Evolutionary conservation across 2,888 invertebrate genomes (phyloP).

Genomic region (Acrocyrtus sp.): DNA sequence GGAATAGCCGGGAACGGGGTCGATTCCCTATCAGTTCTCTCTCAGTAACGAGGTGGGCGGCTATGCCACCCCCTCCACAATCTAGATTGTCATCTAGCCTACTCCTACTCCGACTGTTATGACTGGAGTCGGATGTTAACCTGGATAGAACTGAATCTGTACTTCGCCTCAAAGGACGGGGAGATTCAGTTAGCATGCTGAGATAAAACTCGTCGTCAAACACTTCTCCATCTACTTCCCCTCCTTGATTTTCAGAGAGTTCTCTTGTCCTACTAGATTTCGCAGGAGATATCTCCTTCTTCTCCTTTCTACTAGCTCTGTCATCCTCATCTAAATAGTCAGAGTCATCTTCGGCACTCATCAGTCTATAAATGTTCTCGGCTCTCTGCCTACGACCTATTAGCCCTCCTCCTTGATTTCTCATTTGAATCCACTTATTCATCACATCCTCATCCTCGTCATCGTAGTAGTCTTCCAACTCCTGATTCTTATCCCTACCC

Average conservation of each 20-base stretch:
- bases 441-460: slow-evolving; percentile 47
- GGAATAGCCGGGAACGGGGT: slow-evolving; percentile 27
- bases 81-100: slow-evolving; percentile 50
- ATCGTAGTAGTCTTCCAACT: slow-evolving; percentile 23
- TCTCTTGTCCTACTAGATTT: slow-evolving; percentile 5
- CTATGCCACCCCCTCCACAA: slow-evolving; percentile 39
- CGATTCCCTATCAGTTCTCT: slow-evolving; percentile 22
- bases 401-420: slow-evolving; percentile 41
- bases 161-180: slow-evolving; percentile 56
- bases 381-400: slow-evolving; percentile 57
- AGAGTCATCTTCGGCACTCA: slow-evolving; percentile 57
- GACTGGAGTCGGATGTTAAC: slow-evolving; percentile 57
- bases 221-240: slow-evolving; percentile 52
- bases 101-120: slow-evolving; percentile 50
- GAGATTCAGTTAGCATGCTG: slow-evolving; percentile 58
- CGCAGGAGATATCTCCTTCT: slow-evolving; percentile 11
- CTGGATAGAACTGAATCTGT: slow-evolving; percentile 59
- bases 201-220: slow-evolving; percentile 61
- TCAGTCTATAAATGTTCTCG: slow-evolving; percentile 58
- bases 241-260: slow-evolving; percentile 3
- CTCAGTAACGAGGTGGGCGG: slow-evolving; percentile 5
- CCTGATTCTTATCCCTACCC: too few species aligned
- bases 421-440: slow-evolving; percentile 57
- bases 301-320: slow-evolving; percentile 9
- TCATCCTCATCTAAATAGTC: slow-evolving; percentile 52